Evolutionary conservation across 1,140 invertebrate genomes (phyloP).

Genomic region (Phymorhynchus buccinoides): DNA sequence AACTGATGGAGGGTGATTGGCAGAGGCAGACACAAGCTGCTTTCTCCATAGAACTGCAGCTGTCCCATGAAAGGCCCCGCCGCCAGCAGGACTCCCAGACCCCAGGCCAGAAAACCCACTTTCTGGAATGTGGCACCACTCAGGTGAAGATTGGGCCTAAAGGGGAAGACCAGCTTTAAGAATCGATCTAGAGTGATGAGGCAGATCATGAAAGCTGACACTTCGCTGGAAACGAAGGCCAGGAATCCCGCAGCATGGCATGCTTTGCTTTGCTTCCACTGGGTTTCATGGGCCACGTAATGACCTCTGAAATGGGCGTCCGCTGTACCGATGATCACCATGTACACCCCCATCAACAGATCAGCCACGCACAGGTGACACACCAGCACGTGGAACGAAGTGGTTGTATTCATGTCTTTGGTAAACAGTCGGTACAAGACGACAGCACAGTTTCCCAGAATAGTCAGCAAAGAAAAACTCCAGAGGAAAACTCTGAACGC

Average conservation of each 20-base stretch:
- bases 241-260: constrained; percentile 59
- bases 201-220: constrained; percentile 56
- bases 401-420: constrained; percentile 3
- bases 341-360: constrained; percentile 64
- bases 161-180: constrained; percentile 53
- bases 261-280: constrained; percentile 53
- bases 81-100: constrained; percentile 35
- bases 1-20: constrained; percentile 38
- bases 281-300: constrained; percentile 54
- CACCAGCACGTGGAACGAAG: constrained; percentile 48
- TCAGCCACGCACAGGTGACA: constrained; percentile 60
- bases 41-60: constrained; percentile 48
- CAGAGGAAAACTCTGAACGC: constrained; percentile 45
- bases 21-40: constrained; percentile 49
- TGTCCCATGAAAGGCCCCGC: constrained; percentile 30
- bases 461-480: constrained; percentile 45
- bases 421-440: constrained; percentile 46
- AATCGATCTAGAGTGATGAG: constrained; percentile 60
- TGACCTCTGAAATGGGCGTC: constrained; percentile 52
- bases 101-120: constrained; percentile 38
- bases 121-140: not conserved
- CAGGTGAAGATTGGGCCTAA: constrained; percentile 34
- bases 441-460: constrained; percentile 53
- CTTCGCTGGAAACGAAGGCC: constrained; percentile 57
- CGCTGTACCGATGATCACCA: constrained; percentile 59